These are phyloP conservation scores for Microctenopoma stevenorrisi DNA, from an alignment of 2,797 vertebrate genomes.

Conservation along the genomic window DNA sequence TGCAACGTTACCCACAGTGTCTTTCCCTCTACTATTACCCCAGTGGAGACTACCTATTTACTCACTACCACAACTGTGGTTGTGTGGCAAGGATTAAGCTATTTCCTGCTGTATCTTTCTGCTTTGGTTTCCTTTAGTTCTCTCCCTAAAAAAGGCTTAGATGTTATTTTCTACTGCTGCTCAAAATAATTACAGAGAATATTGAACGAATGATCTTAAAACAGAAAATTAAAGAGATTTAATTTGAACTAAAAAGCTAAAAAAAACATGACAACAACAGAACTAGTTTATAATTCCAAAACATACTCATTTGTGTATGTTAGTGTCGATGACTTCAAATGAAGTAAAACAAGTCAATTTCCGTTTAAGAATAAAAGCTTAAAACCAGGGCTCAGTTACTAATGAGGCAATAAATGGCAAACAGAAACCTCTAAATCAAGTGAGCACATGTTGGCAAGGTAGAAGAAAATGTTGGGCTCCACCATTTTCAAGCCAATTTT, in stretches of 20 bases:
- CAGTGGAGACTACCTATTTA: conserved; percentile 10
- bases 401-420: no score
- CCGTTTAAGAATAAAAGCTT: no score
- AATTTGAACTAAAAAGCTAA: conserved; percentile 25
- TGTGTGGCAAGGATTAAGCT: conserved; percentile 9
- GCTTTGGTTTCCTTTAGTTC: neutral
- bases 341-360: conserved; percentile 11
- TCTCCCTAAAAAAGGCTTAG: conserved; percentile 2
- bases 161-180: conserved; percentile 7
- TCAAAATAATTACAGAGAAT: conserved; percentile 39
- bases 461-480: no score
- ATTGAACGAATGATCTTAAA: conserved; percentile 41
- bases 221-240: conserved; percentile 25
- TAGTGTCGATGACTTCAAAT: neutral
- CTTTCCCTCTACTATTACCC: conserved; percentile 19
- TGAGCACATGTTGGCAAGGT: no score
- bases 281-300: neutral
- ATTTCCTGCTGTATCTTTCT: conserved; percentile 13
- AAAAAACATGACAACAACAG: conserved; percentile 12
- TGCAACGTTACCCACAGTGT: conserved; percentile 48
- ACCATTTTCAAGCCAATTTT: neutral
- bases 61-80: neutral
- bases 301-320: neutral
- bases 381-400: no score
- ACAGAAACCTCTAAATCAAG: no score